These are phyloP conservation scores for Pristionchus exspectatus DNA, from an alignment of 2,888 invertebrate genomes.

Conservation along the genomic window DNA sequence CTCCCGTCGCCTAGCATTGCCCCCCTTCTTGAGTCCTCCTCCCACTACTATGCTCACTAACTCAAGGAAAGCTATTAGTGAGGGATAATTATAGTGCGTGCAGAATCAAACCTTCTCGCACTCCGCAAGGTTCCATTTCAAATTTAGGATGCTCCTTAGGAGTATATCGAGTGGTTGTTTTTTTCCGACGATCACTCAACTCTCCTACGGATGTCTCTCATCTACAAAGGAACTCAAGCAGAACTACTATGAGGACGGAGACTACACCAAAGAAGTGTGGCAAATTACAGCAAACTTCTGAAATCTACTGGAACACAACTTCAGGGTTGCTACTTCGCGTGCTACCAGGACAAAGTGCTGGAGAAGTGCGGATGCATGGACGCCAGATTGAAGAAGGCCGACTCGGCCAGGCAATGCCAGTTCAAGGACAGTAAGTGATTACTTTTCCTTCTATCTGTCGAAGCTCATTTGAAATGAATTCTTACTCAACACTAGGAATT, in stretches of 20 bases:
- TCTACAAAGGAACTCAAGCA: neutral
- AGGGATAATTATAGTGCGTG: neutral
- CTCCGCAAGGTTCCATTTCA: slow-evolving; percentile 17
- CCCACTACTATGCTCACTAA: neutral
- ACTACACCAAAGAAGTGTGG: slow-evolving; percentile 40
- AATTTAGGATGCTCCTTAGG: too few species aligned
- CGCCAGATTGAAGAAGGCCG: neutral
- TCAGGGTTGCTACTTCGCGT: slow-evolving; percentile 40
- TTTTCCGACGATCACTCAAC: neutral
- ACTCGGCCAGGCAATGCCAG: neutral
- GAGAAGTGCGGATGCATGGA: slow-evolving; percentile 46
- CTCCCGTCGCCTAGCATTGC: too few species aligned
- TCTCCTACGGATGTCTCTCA: neutral
- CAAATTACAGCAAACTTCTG: too few species aligned
- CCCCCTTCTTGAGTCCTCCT: too few species aligned
- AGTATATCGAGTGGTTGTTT: too few species aligned
- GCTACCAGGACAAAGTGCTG: slow-evolving; percentile 47
- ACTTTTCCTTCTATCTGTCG: neutral
- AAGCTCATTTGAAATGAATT: too few species aligned
- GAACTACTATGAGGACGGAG: slow-evolving; percentile 24
- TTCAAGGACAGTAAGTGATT: neutral
- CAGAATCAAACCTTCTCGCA: neutral
- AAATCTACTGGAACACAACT: too few species aligned
- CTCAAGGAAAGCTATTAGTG: neutral
- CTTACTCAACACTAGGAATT: too few species aligned